A percentile compares a stretch with the other conserved stretches of the same genome.
These are phyloP conservation scores for Muschampia plurimacula DNA, from an alignment of 2,888 invertebrate species.

Conservation along the genomic window DNA sequence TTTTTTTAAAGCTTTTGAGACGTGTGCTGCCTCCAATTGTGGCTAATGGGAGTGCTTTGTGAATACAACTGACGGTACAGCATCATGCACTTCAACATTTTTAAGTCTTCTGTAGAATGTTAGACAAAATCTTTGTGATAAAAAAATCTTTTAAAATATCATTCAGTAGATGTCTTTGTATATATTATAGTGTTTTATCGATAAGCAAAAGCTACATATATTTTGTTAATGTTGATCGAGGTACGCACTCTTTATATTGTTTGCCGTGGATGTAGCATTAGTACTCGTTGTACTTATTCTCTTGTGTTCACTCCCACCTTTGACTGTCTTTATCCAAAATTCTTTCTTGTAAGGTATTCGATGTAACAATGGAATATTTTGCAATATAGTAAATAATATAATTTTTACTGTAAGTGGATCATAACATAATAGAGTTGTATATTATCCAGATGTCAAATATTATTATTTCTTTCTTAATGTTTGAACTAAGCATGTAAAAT, in stretches of 20 bases:
- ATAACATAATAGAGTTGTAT: conserved; percentile 79
- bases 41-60: not conserved
- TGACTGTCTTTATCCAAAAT: conserved; percentile 53
- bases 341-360: conserved; percentile 62
- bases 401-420: conserved; percentile 78
- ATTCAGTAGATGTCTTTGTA: conserved; percentile 72
- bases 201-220: conserved; percentile 77
- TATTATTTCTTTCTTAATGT: conserved; percentile 85
- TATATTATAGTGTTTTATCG: conserved; percentile 65
- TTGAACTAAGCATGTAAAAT: conserved; percentile 86
- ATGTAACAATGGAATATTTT: conserved; percentile 83
- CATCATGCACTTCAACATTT: conserved; percentile 56
- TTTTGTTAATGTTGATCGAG: conserved; percentile 76
- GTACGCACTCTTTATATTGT: conserved; percentile 65
- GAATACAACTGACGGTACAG: conserved; percentile 38
- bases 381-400: conserved; percentile 74
- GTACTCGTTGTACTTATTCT: conserved; percentile 44
- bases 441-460: conserved; percentile 85
- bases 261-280: conserved; percentile 67
- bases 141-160: conserved; percentile 69
- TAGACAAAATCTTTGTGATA: conserved; percentile 79
- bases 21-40: conserved; percentile 20
- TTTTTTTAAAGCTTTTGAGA: conserved; percentile 33
- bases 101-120: conserved; percentile 68
- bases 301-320: conserved; percentile 56